A percentile compares a stretch with the other conserved stretches of the same genome.
Conservation (phyloP, 2,113 vertebrate genomes). For the Pyrgilauda ruficollis region DNA sequence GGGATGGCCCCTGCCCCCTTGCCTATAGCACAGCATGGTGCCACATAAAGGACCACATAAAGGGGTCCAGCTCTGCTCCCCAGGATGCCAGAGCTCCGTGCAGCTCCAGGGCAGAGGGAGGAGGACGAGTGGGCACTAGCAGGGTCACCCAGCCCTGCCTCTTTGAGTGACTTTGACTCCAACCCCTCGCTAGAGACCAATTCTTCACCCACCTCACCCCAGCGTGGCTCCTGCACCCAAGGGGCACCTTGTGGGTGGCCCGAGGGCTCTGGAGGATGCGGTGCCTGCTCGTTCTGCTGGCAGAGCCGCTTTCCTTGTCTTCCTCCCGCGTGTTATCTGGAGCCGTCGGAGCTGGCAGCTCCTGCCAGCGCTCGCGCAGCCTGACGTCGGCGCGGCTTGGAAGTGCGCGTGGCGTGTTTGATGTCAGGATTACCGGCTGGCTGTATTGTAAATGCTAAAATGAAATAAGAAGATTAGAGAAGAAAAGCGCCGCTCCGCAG, state of each 20-base stretch:
- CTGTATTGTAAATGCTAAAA: conserved; percentile 65
- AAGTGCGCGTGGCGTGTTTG: conserved; percentile 57
- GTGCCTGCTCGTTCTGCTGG: not conserved
- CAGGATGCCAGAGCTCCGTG: not conserved
- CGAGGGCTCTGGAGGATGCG: not conserved
- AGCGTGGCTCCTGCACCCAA: rapidly evolving
- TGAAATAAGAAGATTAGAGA: conserved; percentile 70
- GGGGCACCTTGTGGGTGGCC: not conserved
- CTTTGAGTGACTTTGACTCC: not conserved
- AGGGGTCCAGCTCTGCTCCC: not conserved
- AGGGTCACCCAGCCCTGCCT: not conserved
- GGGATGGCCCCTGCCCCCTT: too few species aligned
- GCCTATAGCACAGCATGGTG: not conserved
- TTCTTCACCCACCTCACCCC: not conserved
- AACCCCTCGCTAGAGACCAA: not conserved
- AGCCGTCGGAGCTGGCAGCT: conserved; percentile 50
- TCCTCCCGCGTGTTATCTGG: not conserved
- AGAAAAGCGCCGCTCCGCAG: conserved; percentile 54
- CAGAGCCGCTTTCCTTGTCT: conserved; percentile 11
- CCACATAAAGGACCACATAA: too few species aligned
- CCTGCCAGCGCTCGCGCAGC: conserved; percentile 9
- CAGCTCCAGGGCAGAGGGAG: not conserved
- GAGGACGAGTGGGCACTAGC: rapidly evolving
- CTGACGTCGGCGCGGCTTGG: conserved; percentile 40
- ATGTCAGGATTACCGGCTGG: conserved; percentile 68